Evolutionary conservation across 2,888 invertebrate genomes (phyloP).

Genomic region (Endomychus coccineus): DNA sequence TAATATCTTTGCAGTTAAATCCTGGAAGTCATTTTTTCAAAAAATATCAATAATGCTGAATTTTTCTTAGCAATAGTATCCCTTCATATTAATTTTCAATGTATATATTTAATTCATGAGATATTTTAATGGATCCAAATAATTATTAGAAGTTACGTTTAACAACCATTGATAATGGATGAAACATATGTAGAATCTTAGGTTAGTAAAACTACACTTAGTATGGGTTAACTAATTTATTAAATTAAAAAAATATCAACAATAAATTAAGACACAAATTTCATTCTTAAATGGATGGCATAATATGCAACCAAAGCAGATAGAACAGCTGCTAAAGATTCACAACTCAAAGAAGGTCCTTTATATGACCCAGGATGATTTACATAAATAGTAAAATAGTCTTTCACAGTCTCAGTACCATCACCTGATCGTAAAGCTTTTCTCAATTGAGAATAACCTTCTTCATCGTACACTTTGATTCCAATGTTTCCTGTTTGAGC

Average conservation of each 20-base stretch:
- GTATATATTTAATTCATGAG: no score
- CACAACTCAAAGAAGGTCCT: constrained; percentile 85
- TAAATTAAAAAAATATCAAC: constrained; percentile 1
- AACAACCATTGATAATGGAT: neutral
- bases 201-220: neutral
- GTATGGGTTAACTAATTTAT: neutral
- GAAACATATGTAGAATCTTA: neutral
- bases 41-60: no score
- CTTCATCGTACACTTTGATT: constrained; percentile 79
- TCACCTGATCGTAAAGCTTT: constrained; percentile 67
- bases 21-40: no score
- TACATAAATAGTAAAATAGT: constrained; percentile 60
- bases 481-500: constrained; percentile 71
- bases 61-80: no score
- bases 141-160: neutral
- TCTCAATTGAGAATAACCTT: constrained; percentile 74
- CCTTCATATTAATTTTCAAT: no score
- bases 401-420: constrained; percentile 54
- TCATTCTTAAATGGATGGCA: constrained; percentile 74
- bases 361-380: constrained; percentile 71
- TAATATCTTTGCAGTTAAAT: no score
- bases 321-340: constrained; percentile 71
- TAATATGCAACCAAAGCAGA: constrained; percentile 73
- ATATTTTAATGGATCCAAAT: no score
- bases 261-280: constrained; percentile 48